phyloP scores from a whole-genome alignment of 1,140 invertebrate species.

The Pygmarrhopalites habei region DNA sequence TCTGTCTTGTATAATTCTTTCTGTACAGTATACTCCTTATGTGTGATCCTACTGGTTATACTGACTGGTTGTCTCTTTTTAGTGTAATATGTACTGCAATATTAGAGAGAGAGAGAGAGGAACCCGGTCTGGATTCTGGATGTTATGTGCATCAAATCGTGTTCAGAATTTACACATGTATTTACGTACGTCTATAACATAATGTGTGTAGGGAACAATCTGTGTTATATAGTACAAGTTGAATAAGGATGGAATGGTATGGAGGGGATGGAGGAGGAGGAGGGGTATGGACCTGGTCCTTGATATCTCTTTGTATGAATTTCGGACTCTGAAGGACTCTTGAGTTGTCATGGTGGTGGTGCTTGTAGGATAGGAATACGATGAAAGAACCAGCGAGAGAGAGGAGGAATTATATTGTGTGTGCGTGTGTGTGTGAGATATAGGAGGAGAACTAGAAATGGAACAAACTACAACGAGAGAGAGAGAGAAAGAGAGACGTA shows the following conservation, averaged over 20 bases:
- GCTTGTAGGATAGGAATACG: slow-evolving; percentile 29
- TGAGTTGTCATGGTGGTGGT: slow-evolving; percentile 37
- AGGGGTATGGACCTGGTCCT: slow-evolving; percentile 20
- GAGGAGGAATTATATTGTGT: neutral
- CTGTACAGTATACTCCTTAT: no score
- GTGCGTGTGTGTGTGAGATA: neutral
- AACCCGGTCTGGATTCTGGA: no score
- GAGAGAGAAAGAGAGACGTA: neutral
- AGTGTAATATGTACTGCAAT: no score
- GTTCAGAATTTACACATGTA: no score
- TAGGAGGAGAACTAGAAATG: no score
- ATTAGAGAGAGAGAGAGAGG: no score
- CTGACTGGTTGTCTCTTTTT: no score
- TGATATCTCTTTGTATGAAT: slow-evolving; percentile 39
- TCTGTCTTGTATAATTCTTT: no score
- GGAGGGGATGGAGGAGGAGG: neutral
- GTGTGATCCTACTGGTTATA: no score
- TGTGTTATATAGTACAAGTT: neutral
- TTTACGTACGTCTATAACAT: no score
- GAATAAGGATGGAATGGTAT: neutral
- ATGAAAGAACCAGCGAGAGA: slow-evolving; percentile 14
- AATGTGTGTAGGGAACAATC: neutral
- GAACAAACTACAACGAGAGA: neutral
- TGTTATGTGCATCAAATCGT: no score
- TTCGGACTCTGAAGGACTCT: slow-evolving; percentile 38